These are phyloP conservation scores for Onchidella celtica DNA, from an alignment of 2,888 invertebrate genomes.

Conservation along the genomic window DNA sequence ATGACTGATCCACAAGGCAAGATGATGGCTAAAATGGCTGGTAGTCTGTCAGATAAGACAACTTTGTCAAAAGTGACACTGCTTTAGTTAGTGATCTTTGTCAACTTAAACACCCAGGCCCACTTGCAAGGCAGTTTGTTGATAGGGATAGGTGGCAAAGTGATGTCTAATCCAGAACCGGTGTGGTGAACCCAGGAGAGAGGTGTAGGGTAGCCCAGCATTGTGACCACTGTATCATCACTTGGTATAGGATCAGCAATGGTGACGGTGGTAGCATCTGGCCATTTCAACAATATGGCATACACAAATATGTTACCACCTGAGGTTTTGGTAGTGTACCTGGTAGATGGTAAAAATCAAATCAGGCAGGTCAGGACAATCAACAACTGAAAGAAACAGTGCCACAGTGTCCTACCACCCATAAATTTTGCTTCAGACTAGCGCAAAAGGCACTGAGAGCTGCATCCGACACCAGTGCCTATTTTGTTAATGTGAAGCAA, in stretches of 20 bases:
- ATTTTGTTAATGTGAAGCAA: too few species aligned
- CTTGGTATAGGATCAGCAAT: conserved; percentile 80
- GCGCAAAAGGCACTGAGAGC: too few species aligned
- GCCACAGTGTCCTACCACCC: too few species aligned
- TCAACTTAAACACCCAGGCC: conserved; percentile 70
- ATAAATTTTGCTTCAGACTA: too few species aligned
- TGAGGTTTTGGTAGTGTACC: conserved; percentile 58
- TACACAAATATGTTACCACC: conserved; percentile 81
- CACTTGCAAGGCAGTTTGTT: conserved; percentile 61
- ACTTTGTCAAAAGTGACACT: too few species aligned
- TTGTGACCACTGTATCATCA: conserved; percentile 76
- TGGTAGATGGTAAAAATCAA: too few species aligned
- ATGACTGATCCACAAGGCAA: too few species aligned
- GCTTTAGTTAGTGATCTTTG: conserved; percentile 45
- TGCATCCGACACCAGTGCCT: too few species aligned
- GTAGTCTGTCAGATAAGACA: too few species aligned
- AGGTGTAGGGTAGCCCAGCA: conserved; percentile 81
- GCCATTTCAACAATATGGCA: conserved; percentile 87
- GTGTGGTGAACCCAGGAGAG: conserved; percentile 43
- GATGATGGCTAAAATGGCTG: too few species aligned
- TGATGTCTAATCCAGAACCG: conserved; percentile 60
- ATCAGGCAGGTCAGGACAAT: too few species aligned
- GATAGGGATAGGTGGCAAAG: conserved; percentile 61
- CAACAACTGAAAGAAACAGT: too few species aligned
- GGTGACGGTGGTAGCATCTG: conserved; percentile 82